phyloP scores from a whole-genome alignment of 2,888 invertebrate species.

The Platynereis dumerilii region DNA sequence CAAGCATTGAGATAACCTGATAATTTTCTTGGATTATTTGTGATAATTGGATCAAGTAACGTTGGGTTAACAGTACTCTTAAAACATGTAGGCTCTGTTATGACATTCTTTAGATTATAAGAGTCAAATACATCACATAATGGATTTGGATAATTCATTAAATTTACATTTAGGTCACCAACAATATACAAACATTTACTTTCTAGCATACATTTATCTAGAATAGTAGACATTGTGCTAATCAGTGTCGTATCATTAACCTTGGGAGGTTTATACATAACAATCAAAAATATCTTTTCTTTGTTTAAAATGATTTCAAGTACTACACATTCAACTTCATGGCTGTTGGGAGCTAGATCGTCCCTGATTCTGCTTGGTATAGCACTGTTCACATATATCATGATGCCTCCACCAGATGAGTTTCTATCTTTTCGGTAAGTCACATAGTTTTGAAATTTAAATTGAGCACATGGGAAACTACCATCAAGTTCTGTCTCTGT shows the following conservation, averaged over 20 bases:
- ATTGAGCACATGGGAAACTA: background rate
- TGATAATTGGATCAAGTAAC: background rate
- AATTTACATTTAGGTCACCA: background rate
- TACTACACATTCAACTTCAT: background rate
- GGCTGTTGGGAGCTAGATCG: background rate
- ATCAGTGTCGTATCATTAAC: background rate
- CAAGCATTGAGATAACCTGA: background rate
- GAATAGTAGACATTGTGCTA: background rate
- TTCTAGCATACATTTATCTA: background rate
- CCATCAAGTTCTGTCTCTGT: background rate
- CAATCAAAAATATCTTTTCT: no score
- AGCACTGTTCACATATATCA: background rate
- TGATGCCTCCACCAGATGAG: background rate
- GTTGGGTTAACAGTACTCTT: background rate
- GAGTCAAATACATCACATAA: background rate
- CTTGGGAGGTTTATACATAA: background rate
- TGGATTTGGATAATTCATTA: background rate
- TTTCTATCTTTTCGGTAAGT: slow-evolving; percentile 5
- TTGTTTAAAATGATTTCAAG: background rate
- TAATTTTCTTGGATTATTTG: background rate
- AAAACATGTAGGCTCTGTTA: slow-evolving; percentile 3
- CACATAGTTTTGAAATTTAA: background rate
- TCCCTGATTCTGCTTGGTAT: background rate
- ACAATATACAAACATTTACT: background rate
- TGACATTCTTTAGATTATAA: background rate